Evolutionary conservation across 2,797 vertebrate genomes (phyloP), one percentile per base, ranked within the genome.

Genomic region (Echeneis naucrates): DNA sequence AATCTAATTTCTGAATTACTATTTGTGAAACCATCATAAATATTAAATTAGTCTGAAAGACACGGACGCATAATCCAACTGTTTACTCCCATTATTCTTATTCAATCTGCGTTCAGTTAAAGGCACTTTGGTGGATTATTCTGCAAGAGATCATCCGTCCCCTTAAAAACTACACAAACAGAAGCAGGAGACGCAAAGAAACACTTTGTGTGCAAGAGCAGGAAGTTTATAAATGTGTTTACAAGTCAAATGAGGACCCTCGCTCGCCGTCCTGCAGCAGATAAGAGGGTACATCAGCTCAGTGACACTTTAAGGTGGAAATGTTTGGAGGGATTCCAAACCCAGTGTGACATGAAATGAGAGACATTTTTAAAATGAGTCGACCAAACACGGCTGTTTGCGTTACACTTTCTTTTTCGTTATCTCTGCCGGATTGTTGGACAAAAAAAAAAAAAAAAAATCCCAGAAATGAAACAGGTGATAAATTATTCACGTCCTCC

Each of bases 401-500:
- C 19, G 23, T 33, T n/a, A 32, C 21, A 60, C 8, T 42, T 27
- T 54, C 16, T n/a, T 4, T 16, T 50, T 10, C 21, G 12, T 60
- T 33, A 48, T 2, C 0, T 7, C 33, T 45, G 9, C 12, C 12
- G 24, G 12, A 50, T 23, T n/a, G 5, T 47, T 30, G 52, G 30
- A 62, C 23, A 30, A 8, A 6, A 37, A 24, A 24, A 2, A 58
- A 38, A 3, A 4, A 26, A 48, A 12, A 64, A 0, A 27, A 33
- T 67, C 23, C 45, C 45, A 48, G 11, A 21, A 48, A 24, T 13
- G 12, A 48, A 24, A 12, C 45, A 26, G 23, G 13, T 67, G 19
- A 50, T 72, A 8, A 42, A 78, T 33, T n/a, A 62, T 57, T 62
- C 9, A 58, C 33, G 0, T 19, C 42, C 11, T 51, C 19, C n/a